Base-by-base conservation (phyloP, 2,888 invertebrate species). In the Hybos culiciformis region DNA sequence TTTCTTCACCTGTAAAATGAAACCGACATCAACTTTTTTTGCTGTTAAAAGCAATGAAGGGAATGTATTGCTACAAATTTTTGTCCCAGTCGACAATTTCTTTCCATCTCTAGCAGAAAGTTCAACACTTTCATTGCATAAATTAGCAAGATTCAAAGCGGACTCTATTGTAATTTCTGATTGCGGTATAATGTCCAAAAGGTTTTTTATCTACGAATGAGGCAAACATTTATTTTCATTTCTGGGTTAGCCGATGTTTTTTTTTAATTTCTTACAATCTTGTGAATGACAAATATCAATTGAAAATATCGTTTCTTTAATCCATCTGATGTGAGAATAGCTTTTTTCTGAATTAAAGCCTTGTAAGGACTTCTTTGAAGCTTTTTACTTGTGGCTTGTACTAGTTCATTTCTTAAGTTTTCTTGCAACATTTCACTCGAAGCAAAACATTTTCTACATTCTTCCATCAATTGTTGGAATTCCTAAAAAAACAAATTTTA, bases 1-100 rank as follows among this genome's bases (percentile, higher is more conserved):
- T n/a, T n/a, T n/a, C n/a, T n/a, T n/a, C n/a, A 81, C 80, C 71
- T 86, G 83, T 19, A 87, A 68, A 46, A 87, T 72, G 60, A 76
- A 75, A 1, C 80, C 79, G 39, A 84, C 71, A 5, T 85, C 80
- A 20, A 87, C 71, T 50, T 77, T 75, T 59, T 80, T 78, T 14
- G 80, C 70, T 40, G 81, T 79, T 53, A 80, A 75, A 32, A 83
- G 67, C 40, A 83, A 69, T 43, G 72, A 72, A 0, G 87, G 83
- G 56, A 80, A 84, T 12, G 82, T 80, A 56, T 86, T 86, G 54
- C 79, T 80, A 58, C 81, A 83, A 23, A 83, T 59, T 50, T 63
- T 60, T 24, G 62, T 58, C 42, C 50, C 51, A 29, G 40, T 36
- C 21, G 36, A 20, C 14, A 14, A 19, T n/a, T 15, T 15, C n/a